These are phyloP conservation scores for Jaculus jaculus DNA, from an alignment of 2,113 vertebrate genomes.

Conservation along the genomic window DNA sequence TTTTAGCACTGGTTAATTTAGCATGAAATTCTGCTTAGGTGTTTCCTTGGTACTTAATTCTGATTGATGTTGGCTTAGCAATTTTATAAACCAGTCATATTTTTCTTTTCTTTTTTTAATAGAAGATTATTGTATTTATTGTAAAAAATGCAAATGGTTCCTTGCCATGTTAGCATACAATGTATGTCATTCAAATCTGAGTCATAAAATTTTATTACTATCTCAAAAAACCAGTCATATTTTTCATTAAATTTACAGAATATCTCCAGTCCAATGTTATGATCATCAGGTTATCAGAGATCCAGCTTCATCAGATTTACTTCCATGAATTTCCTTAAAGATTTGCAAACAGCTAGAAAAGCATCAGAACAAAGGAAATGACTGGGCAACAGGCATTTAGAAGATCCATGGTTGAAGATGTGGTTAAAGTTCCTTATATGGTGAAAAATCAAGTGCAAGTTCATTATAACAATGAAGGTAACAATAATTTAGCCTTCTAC, in stretches of 20 bases:
- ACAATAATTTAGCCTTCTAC: not conserved
- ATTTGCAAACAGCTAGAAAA: not conserved
- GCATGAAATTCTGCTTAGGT: not conserved
- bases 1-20: not conserved
- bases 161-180: too few species aligned
- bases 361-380: not conserved
- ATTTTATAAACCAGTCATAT: not conserved
- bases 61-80: not conserved
- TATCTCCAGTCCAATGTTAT: not conserved
- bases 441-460: too few species aligned
- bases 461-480: not conserved
- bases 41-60: not conserved
- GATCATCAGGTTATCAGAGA: not conserved
- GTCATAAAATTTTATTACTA: too few species aligned
- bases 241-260: not conserved
- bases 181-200: too few species aligned
- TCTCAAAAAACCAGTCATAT: not conserved
- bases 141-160: too few species aligned
- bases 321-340: not conserved
- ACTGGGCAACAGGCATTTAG: not conserved
- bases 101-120: too few species aligned
- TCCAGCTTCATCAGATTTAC: not conserved
- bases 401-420: not conserved
- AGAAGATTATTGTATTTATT: too few species aligned
- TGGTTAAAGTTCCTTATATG: not conserved